Conservation (phyloP, 37 sponge, comb jelly and placozoan genomes). For the Oscarella lobularis region DNA sequence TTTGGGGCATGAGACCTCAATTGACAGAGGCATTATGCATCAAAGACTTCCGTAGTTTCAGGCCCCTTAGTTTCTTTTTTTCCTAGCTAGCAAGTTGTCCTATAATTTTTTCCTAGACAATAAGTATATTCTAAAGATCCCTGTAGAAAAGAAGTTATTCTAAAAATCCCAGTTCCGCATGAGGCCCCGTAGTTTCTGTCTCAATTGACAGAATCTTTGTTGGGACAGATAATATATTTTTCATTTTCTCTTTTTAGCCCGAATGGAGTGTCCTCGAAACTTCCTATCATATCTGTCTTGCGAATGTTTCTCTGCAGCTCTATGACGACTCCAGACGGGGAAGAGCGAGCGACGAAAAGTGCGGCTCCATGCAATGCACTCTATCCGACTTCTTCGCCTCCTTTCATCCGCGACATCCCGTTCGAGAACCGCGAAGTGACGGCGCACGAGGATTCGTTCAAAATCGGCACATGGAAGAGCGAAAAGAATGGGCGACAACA, state of each 20-base stretch:
- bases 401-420: background rate
- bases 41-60: no score
- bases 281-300: background rate
- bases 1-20: no score
- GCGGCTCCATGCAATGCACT: background rate
- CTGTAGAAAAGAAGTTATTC: background rate
- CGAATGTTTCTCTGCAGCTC: background rate
- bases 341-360: background rate
- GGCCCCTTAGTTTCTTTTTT: no score
- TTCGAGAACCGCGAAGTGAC: background rate
- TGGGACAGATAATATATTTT: background rate
- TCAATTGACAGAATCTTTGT: background rate
- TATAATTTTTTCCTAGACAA: no score
- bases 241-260: background rate
- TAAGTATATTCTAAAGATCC: background rate
- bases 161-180: no score
- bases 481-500: background rate
- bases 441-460: background rate
- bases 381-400: background rate
- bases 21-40: no score
- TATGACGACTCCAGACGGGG: background rate
- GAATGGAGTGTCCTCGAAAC: background rate
- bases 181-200: no score
- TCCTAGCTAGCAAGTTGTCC: no score
- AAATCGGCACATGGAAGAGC: background rate